Percentiles rank a stretch among this genome's conserved stretches.
phyloP scores from a whole-genome alignment of 2,113 vertebrate genomes.

The Charadrius vociferus region DNA sequence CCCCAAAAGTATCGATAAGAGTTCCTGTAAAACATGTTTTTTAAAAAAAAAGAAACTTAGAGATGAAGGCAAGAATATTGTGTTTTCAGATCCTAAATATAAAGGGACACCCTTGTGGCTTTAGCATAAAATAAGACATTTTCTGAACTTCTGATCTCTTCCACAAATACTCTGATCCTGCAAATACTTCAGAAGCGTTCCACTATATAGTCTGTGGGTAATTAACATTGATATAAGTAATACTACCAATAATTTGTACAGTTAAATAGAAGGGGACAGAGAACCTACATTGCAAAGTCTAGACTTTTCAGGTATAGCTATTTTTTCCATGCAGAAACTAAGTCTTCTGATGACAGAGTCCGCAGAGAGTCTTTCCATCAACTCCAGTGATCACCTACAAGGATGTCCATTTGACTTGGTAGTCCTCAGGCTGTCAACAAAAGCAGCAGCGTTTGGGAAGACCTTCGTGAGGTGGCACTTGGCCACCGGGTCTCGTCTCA shows the following conservation, averaged over 20 bases:
- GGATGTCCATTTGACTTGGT: not conserved
- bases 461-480: not conserved
- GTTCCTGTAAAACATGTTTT: constrained; percentile 65
- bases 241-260: not conserved
- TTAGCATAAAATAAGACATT: not conserved
- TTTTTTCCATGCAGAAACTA: not conserved
- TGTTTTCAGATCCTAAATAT: not conserved
- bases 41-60: not conserved
- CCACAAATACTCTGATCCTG: not conserved
- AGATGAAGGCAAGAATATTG: not conserved
- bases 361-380: not conserved
- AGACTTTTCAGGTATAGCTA: not conserved
- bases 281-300: not conserved
- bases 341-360: not conserved
- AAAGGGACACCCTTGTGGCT: not conserved
- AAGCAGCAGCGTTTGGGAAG: not conserved
- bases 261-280: not conserved
- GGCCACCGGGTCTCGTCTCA: not conserved
- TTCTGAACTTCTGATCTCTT: not conserved
- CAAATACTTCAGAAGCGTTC: not conserved
- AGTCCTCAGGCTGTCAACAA: not conserved
- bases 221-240: not conserved
- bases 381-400: not conserved
- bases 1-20: constrained; percentile 76
- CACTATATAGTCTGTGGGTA: not conserved